Evolutionary conservation across 2,113 vertebrate genomes (phyloP).

Genomic region (Ptyas mucosa): DNA sequence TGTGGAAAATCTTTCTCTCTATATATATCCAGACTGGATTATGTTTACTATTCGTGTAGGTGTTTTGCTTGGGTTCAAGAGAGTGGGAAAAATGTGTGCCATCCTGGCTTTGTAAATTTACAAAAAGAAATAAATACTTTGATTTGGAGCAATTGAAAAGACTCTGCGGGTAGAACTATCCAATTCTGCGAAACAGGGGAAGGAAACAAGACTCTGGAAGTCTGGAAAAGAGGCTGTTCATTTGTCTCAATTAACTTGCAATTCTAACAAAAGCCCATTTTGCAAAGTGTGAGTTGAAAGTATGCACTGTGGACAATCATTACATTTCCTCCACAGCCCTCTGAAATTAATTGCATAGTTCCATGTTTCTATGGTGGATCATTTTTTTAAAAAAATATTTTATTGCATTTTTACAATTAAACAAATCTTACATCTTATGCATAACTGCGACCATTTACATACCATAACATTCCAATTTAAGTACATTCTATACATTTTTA

Average conservation of each 20-base stretch:
- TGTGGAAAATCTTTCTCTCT: background rate
- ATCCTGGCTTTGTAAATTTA: background rate
- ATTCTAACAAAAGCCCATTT: background rate
- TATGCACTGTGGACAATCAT: background rate
- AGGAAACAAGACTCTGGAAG: background rate
- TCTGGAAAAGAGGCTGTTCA: background rate
- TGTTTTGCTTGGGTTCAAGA: background rate
- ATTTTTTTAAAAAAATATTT: too few species aligned
- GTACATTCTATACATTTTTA: too few species aligned
- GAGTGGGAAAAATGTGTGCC: background rate
- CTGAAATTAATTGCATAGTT: background rate
- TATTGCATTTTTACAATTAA: too few species aligned
- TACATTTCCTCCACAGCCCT: background rate
- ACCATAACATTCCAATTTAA: too few species aligned
- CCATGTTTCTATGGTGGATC: background rate
- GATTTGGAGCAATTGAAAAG: background rate
- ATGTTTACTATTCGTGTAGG: constrained; percentile 14
- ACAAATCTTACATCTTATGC: too few species aligned
- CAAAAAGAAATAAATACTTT: background rate
- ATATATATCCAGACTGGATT: background rate
- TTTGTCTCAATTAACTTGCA: background rate
- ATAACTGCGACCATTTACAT: too few species aligned
- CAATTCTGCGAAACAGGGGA: background rate
- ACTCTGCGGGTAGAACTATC: background rate
- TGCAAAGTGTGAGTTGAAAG: background rate